Conservation (phyloP, 2,113 vertebrate species). For the Orientallactaga bullata region DNA sequence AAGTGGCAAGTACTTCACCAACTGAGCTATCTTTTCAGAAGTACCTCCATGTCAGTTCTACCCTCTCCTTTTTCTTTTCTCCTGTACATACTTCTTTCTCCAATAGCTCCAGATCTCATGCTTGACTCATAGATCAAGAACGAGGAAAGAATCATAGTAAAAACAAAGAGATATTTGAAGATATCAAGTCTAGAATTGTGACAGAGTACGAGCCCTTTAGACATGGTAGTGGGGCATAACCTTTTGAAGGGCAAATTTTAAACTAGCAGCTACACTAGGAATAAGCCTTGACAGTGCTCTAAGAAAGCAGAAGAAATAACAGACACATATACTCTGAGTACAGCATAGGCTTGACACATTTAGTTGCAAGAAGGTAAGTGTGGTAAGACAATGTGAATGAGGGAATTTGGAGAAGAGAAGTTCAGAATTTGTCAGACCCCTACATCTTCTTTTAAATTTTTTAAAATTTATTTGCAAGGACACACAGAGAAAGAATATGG, state of each 20-base stretch:
- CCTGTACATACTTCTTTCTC: background rate
- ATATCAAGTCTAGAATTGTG: background rate
- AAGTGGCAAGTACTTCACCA: too few species aligned
- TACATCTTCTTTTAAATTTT: too few species aligned
- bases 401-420: background rate
- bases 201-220: background rate
- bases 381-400: background rate
- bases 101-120: background rate
- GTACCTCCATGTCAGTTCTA: background rate
- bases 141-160: background rate
- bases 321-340: background rate
- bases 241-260: background rate
- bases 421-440: background rate
- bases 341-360: background rate
- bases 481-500: too few species aligned
- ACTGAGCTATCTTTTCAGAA: too few species aligned
- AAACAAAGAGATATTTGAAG: background rate
- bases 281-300: background rate
- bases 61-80: background rate
- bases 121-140: background rate
- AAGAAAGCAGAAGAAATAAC: background rate
- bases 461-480: too few species aligned
- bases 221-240: background rate
- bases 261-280: background rate
- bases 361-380: background rate